phyloP scores from a whole-genome alignment of 2,888 invertebrate genomes.

The Hanleya hanleyi region DNA sequence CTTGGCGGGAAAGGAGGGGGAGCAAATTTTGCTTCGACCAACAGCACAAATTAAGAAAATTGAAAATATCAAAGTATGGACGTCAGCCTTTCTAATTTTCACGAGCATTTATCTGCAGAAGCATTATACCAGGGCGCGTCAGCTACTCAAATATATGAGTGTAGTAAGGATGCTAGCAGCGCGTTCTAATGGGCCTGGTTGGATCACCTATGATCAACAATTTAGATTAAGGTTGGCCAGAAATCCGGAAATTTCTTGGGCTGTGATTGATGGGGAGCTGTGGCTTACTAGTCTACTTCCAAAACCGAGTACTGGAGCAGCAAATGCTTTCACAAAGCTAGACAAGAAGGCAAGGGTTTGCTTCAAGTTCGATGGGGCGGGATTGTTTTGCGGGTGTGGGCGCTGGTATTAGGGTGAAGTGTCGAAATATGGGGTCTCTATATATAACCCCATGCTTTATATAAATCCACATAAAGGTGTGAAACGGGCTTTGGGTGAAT shows the following conservation, averaged over 20 bases:
- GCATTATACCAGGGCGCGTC: not conserved
- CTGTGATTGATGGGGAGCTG: not conserved
- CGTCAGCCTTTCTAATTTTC: not conserved
- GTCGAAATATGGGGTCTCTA: too few species aligned
- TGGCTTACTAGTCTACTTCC: too few species aligned
- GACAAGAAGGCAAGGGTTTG: too few species aligned
- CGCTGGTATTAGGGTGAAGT: too few species aligned
- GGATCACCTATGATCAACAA: not conserved
- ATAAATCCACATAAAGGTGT: too few species aligned
- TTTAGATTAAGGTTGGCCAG: not conserved
- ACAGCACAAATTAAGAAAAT: not conserved
- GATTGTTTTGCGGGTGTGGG: too few species aligned
- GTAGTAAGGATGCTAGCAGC: not conserved
- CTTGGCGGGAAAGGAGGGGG: not conserved
- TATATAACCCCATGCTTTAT: too few species aligned
- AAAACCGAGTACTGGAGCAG: too few species aligned
- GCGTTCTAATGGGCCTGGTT: not conserved
- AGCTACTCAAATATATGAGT: not conserved
- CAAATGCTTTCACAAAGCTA: too few species aligned
- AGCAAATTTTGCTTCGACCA: not conserved
- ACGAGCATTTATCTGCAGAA: not conserved
- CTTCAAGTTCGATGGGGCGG: too few species aligned
- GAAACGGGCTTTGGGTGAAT: too few species aligned
- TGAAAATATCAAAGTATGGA: not conserved
- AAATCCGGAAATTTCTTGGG: not conserved